Evolutionary conservation across 1,140 invertebrate species (phyloP).

Genomic region (Aphelenchoides avenae): DNA sequence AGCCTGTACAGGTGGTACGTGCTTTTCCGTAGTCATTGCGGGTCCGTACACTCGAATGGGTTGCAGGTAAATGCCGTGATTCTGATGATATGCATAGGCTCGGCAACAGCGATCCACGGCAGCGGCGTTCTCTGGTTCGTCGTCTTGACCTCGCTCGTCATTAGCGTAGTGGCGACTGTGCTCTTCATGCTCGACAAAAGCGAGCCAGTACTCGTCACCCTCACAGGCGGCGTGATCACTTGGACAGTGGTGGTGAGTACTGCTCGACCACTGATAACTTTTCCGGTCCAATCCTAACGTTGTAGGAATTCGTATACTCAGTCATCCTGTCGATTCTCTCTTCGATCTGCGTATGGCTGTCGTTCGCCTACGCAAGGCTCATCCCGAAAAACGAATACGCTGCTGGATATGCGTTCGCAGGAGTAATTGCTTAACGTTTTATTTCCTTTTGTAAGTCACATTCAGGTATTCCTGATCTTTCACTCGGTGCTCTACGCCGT

Average conservation of each 20-base stretch:
- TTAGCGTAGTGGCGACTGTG: constrained; percentile 35
- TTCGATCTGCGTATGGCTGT: constrained; percentile 36
- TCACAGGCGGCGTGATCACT: constrained; percentile 32
- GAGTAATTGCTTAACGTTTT: constrained; percentile 23
- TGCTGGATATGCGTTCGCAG: constrained; percentile 35
- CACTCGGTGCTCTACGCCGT: constrained; percentile 38
- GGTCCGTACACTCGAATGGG: background rate
- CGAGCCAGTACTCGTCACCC: constrained; percentile 25
- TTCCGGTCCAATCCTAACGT: constrained; percentile 2
- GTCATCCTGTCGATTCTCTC: constrained; percentile 34
- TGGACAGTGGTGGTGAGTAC: constrained; percentile 34
- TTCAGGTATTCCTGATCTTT: constrained; percentile 33
- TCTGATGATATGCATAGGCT: constrained; percentile 33
- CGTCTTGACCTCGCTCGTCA: constrained; percentile 23
- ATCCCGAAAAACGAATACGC: constrained; percentile 29
- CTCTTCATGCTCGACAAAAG: constrained; percentile 42
- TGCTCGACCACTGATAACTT: background rate
- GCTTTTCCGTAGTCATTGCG: background rate
- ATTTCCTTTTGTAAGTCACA: constrained; percentile 4
- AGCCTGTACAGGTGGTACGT: constrained; percentile 37
- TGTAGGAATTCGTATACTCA: constrained; percentile 44
- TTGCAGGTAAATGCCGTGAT: constrained; percentile 39
- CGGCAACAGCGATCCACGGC: constrained; percentile 30
- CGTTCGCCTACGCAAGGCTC: constrained; percentile 35
- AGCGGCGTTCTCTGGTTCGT: constrained; percentile 42